Evolutionary conservation across 2,113 vertebrate genomes (phyloP).

Genomic region (Camelus dromedarius): DNA sequence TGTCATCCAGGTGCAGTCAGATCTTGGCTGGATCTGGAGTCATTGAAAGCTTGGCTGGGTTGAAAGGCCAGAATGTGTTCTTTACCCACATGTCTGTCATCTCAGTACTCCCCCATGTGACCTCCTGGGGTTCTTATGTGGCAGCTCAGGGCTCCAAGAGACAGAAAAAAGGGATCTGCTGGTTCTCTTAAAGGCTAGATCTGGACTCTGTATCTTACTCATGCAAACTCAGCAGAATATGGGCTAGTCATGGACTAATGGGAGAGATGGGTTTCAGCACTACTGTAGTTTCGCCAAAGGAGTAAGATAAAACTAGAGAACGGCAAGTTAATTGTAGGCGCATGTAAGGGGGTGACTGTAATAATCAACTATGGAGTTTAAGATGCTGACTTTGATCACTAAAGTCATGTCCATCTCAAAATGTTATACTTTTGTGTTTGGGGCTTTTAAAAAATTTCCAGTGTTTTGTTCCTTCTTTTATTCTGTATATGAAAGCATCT

Average conservation of each 20-base stretch:
- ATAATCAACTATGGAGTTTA: not conserved
- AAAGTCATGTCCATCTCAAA: not conserved
- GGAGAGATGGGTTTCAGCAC: not conserved
- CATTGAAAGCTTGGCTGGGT: not conserved
- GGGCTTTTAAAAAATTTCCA: not conserved
- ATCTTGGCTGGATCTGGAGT: not conserved
- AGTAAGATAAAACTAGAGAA: not conserved
- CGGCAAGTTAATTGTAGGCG: not conserved
- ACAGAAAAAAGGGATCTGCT: not conserved
- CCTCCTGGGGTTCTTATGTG: not conserved
- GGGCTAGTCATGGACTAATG: not conserved
- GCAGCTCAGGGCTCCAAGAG: not conserved
- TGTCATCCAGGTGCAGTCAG: not conserved
- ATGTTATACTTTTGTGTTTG: not conserved
- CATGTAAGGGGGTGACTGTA: not conserved
- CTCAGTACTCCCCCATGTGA: not conserved
- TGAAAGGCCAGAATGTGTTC: not conserved
- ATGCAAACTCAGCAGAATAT: not conserved
- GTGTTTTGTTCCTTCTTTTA: conserved; percentile 18
- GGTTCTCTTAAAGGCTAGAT: not conserved
- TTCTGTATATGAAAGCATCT: conserved; percentile 10
- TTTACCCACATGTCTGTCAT: not conserved
- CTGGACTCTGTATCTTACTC: not conserved
- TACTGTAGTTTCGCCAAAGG: not conserved
- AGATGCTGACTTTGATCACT: not conserved